Base-by-base conservation (phyloP, 2,888 invertebrate species). In the Clivina fossor region DNA sequence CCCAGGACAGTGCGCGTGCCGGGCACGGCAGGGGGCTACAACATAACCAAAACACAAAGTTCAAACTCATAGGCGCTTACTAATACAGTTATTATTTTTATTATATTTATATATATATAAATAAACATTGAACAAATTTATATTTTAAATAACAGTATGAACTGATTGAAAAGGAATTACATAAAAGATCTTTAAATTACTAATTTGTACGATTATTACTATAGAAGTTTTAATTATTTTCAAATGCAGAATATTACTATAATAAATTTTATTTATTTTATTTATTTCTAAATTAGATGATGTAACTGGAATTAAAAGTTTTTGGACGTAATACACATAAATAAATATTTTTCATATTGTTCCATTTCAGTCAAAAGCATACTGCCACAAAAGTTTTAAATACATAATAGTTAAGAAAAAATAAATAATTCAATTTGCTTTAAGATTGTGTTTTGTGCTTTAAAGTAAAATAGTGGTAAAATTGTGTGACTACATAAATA, bases 1-100 rank as follows among this genome's bases (percentile, higher is more conserved):
- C 78, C 79, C 79, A 83, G 69, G 78, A 77, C 73, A 78, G 76
- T 68, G 71, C 71, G 72, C 71, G 76, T 74, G 76, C 82, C 74
- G 76, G 79, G 77, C 76, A 77, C 76, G 77, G 79, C 76, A 80
- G 80, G 76, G 81, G 82, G 77, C 79, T 80, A 72, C 59, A 67
- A 65, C 65, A 63, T 61, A 64, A 60, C 46, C 54, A 53, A 7
- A 49, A 50, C 30, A 47, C 53, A 53, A 22, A 15, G 9, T 11
- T 53, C 28, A 53, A 7, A 5, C 7, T 26, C 13, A 20, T 38
- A 8, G 41, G 19, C 19, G 51, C 33, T 41, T 33, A 38, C 40
- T 26, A 24, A 49, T n/a, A n/a, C n/a, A n/a, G n/a, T n/a, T n/a
- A n/a, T n/a, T n/a, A 33, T 15, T 33, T n/a, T n/a, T n/a, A n/a